Evolutionary conservation across 2,888 invertebrate species (phyloP).

Genomic region (Drosophila bunnanda): DNA sequence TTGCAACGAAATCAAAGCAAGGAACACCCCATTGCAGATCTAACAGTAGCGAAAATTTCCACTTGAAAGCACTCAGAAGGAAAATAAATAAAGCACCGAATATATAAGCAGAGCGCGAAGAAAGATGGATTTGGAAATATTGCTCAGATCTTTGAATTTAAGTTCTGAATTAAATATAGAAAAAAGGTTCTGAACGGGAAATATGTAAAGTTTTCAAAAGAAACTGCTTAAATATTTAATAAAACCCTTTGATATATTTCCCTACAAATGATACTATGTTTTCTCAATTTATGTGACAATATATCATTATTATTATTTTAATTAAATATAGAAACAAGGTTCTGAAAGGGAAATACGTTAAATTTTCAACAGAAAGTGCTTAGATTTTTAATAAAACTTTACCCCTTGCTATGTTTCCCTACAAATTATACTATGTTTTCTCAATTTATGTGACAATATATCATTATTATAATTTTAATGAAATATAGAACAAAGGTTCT

Average conservation of each 20-base stretch:
- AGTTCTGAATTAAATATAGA: too few relatives aligned
- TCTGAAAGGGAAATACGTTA: neutral
- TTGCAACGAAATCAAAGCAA: slow-evolving; percentile 74
- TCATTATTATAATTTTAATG: slow-evolving; percentile 3
- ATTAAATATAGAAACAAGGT: neutral
- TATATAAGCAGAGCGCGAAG: neutral
- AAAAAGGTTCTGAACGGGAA: neutral
- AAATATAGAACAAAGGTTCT: too few relatives aligned
- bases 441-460: neutral
- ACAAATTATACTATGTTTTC: neutral
- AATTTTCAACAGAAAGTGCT: neutral
- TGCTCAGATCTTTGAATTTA: too few relatives aligned
- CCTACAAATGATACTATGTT: neutral
- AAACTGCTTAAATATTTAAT: neutral
- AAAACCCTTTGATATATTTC: neutral
- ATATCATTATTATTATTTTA: slow-evolving; percentile 6
- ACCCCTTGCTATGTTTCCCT: neutral
- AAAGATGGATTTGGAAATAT: neutral
- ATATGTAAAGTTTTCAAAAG: neutral
- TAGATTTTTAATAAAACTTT: neutral
- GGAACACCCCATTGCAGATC: slow-evolving; percentile 52
- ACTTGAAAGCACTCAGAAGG: slow-evolving; percentile 54
- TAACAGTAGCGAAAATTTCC: slow-evolving; percentile 67
- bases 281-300: neutral
- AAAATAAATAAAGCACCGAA: slow-evolving; percentile 13